Evolutionary conservation across 2,113 vertebrate species (phyloP).

Genomic region (Dipodomys spectabilis): DNA sequence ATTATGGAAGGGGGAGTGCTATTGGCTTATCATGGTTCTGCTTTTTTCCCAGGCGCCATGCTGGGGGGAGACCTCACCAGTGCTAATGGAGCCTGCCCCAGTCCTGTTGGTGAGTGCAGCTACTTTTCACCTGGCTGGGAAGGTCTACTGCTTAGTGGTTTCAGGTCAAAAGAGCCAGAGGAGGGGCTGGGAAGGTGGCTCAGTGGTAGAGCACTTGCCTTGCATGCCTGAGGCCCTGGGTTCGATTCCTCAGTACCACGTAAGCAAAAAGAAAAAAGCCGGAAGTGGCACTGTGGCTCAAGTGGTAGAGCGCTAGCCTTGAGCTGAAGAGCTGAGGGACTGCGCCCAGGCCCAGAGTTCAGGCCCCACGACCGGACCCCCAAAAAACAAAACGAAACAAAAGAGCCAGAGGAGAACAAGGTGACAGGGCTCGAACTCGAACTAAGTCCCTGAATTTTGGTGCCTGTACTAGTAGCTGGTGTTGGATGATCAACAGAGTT

Average conservation of each 20-base stretch:
- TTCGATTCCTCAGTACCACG: too few relatives aligned
- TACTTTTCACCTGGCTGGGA: rapidly evolving
- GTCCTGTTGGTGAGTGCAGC: constrained; percentile 94
- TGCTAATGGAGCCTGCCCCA: constrained; percentile 95
- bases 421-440: background rate
- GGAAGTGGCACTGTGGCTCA: too few relatives aligned
- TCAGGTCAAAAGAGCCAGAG: background rate
- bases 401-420: background rate
- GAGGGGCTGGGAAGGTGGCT: too few relatives aligned
- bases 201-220: too few relatives aligned
- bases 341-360: too few relatives aligned
- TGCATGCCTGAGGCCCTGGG: too few relatives aligned
- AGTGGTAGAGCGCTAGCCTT: too few relatives aligned
- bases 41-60: constrained; percentile 91
- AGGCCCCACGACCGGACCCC: too few relatives aligned
- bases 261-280: too few relatives aligned
- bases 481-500: background rate
- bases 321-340: too few relatives aligned
- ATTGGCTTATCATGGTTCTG: background rate
- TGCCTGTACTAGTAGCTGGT: background rate
- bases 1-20: background rate
- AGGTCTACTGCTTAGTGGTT: rapidly evolving
- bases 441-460: background rate
- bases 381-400: too few relatives aligned
- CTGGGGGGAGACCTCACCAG: constrained; percentile 95